Conservation (phyloP, 2,797 vertebrate species). For the Gadopsis marmoratus region DNA sequence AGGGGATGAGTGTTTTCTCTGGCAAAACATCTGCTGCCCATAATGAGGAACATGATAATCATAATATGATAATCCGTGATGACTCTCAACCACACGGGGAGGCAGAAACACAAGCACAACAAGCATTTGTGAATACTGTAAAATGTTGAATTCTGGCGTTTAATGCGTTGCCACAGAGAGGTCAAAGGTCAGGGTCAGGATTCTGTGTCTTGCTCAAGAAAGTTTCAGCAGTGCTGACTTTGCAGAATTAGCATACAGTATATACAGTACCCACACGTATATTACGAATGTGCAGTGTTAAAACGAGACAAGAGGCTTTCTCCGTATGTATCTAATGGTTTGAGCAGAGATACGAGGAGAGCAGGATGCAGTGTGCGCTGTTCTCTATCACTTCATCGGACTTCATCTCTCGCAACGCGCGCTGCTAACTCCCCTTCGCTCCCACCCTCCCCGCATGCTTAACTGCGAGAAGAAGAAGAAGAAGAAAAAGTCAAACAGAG, state of each 20-base stretch:
- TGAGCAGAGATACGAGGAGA: slow-evolving; percentile 38
- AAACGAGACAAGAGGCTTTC: background rate
- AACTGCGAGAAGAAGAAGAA: slow-evolving; percentile 21
- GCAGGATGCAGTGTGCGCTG: background rate
- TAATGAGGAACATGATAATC: slow-evolving; percentile 66
- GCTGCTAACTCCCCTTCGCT: slow-evolving; percentile 42
- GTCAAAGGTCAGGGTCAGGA: slow-evolving; percentile 43
- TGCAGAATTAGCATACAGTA: slow-evolving; percentile 25
- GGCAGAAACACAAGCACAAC: slow-evolving; percentile 7
- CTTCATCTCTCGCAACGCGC: slow-evolving; percentile 48
- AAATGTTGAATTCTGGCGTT: background rate
- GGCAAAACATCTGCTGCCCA: slow-evolving; percentile 66
- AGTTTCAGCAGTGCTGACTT: background rate
- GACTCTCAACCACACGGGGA: slow-evolving; percentile 32
- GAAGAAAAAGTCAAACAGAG: background rate
- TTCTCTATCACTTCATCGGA: slow-evolving; percentile 60
- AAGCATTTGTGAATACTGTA: background rate
- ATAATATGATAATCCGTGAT: background rate
- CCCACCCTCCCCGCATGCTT: slow-evolving; percentile 43
- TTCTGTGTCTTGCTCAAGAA: background rate
- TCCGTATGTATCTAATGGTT: slow-evolving; percentile 33
- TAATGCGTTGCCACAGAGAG: background rate
- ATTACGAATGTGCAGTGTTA: slow-evolving; percentile 22
- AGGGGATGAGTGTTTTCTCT: slow-evolving; percentile 58
- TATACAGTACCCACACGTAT: slow-evolving; percentile 26